These are phyloP conservation scores for Galemys pyrenaicus DNA, from an alignment of 2,113 vertebrate genomes.

Conservation along the genomic window DNA sequence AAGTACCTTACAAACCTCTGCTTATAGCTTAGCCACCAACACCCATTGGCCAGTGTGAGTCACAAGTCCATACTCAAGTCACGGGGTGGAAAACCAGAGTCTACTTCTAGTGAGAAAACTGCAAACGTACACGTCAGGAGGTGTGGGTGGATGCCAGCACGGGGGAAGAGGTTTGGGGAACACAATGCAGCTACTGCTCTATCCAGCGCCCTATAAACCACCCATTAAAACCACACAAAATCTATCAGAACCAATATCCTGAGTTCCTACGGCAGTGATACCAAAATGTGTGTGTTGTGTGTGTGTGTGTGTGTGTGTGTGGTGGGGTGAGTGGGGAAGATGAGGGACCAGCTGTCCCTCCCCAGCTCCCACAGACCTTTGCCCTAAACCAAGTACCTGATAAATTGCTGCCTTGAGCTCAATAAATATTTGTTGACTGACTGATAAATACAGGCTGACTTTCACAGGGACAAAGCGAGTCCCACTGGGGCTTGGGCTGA, in stretches of 20 bases:
- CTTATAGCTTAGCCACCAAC: not conserved
- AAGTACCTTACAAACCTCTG: not conserved
- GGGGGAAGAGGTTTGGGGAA: not conserved
- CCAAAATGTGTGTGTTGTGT: not conserved
- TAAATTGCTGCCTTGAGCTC: conserved; percentile 55
- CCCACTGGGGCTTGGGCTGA: conserved; percentile 7
- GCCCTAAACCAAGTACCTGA: conserved; percentile 9
- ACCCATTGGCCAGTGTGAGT: not conserved
- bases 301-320: not conserved
- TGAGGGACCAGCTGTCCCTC: not conserved
- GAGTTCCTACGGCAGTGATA: not conserved
- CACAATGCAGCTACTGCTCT: not conserved
- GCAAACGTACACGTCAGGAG: not conserved
- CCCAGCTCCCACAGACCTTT: not conserved
- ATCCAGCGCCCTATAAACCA: not conserved
- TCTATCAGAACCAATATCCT: not conserved
- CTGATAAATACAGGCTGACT: conserved; percentile 56
- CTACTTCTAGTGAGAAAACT: not conserved
- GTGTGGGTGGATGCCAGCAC: not conserved
- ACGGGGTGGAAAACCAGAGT: not conserved
- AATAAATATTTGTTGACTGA: conserved; percentile 68
- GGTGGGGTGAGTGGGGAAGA: not conserved
- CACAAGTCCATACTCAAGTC: not conserved
- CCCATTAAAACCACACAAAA: not conserved
- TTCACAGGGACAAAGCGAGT: conserved; percentile 49